Evolutionary conservation across 2,113 vertebrate genomes (phyloP), one percentile per base, ranked within the genome.

Genomic region (Opisthocomus hoazin): DNA sequence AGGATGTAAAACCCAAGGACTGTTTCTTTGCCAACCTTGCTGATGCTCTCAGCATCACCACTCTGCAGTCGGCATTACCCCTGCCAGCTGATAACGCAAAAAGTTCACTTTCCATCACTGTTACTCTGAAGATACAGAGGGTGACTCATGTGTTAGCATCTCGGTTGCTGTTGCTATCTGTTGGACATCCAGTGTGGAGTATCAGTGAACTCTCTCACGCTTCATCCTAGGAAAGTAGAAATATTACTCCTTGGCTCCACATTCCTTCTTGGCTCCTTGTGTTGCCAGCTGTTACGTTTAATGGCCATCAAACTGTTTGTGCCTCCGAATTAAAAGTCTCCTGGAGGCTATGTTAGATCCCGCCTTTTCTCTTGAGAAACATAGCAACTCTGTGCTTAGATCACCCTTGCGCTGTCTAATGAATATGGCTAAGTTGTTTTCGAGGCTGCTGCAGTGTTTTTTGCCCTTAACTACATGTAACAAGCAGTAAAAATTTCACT

Each of bases 281-380:
- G 36, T 57, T 97, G 95, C 95, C 96, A 97, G 97, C 97, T 97
- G 95, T 77, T 97, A 60, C 0, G 34, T 93, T 94, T 94, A 96
- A 97, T 96, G 97, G 94, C 93, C 93, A 69, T 97, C 97, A 97
- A 96, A 96, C 79, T 37, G 82, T 71, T 94, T 89, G 95, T 95
- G 95, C 85, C 93, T 97, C 91, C 4, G 71, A 97, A 97, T 95
- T 96, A 84, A 91, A 93, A 97, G 53, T 85, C 74, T 96, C 96
- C 97, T 96, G 90, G 91, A 97, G 96, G 96, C 96, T 63, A 83
- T 93, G 86, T 84, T 65, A 94, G 93, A 93, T 89, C 94, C 95
- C 17, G 84, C 96, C 82, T 96, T 96, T 66, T 64, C 95, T 97
- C 94, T 53, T 3, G 90, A 94, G 97, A 94, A 97, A 54, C 43